A percentile compares a stretch with the other conserved stretches of the same genome.
phyloP scores from a whole-genome alignment of 2,797 vertebrate species.

The Botia almorhae region DNA sequence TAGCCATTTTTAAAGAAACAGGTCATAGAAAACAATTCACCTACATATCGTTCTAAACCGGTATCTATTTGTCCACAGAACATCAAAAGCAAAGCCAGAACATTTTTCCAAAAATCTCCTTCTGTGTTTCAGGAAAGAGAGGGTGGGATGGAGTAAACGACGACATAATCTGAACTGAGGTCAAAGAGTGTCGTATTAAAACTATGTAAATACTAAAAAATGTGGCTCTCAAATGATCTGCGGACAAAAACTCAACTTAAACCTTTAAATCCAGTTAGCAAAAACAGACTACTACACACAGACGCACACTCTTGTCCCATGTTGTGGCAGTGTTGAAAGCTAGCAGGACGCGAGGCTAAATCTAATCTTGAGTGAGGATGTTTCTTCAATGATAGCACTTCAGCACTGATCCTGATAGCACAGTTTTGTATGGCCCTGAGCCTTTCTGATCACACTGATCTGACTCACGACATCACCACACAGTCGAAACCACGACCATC shows the following conservation, averaged over 20 bases:
- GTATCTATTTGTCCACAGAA: too few species aligned
- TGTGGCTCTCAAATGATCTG: conserved; percentile 64
- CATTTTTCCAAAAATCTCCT: too few species aligned
- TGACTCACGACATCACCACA: conserved; percentile 16
- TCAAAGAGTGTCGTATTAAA: conserved; percentile 54
- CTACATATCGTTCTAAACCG: too few species aligned
- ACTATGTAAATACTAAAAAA: conserved; percentile 55
- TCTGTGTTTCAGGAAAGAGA: not conserved
- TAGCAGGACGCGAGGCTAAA: conserved; percentile 11
- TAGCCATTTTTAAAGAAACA: not conserved
- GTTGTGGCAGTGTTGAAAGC: conserved; percentile 21
- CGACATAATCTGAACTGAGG: not conserved
- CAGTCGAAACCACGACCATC: conserved; percentile 12
- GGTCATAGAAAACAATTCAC: too few species aligned
- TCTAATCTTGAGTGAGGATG: conserved; percentile 48
- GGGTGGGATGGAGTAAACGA: not conserved
- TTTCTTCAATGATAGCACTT: conserved; percentile 41
- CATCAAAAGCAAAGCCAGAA: too few species aligned
- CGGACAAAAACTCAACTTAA: conserved; percentile 60
- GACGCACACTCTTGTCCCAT: not conserved
- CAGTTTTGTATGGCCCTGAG: conserved; percentile 59
- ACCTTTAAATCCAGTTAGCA: conserved; percentile 73
- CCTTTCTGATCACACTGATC: conserved; percentile 54
- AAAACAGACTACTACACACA: conserved; percentile 61
- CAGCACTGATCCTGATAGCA: conserved; percentile 35